Percentiles rank a stretch among this genome's conserved stretches.
phyloP scores from a whole-genome alignment of 2,888 invertebrate species.

The Podotricha telesiphe region DNA sequence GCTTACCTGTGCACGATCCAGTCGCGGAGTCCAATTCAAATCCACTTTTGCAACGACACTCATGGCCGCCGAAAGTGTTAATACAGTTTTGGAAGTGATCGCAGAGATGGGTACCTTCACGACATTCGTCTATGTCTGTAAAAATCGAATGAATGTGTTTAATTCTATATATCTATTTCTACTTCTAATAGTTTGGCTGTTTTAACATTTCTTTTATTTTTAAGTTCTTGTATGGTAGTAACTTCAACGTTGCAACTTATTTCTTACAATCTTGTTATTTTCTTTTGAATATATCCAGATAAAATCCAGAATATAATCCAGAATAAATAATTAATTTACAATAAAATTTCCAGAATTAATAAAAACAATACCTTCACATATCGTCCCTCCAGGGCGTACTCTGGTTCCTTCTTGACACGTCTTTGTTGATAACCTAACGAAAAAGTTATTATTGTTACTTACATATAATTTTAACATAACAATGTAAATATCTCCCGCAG shows the following conservation, averaged over 20 bases:
- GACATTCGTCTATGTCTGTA: slow-evolving; percentile 94
- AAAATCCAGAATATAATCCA: no score
- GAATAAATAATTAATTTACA: no score
- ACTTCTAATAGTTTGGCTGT: no score
- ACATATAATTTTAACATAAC: neutral
- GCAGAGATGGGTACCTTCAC: slow-evolving; percentile 74
- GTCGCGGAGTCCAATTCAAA: slow-evolving; percentile 69
- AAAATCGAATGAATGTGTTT: neutral
- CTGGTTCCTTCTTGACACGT: slow-evolving; percentile 85
- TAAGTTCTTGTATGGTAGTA: no score
- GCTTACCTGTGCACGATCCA: slow-evolving; percentile 73
- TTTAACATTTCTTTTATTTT: no score
- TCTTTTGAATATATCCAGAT: no score
- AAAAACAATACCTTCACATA: slow-evolving; percentile 83
- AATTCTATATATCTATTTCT: no score
- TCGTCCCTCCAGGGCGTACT: slow-evolving; percentile 75
- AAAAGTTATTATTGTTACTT: neutral
- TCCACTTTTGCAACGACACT: slow-evolving; percentile 78
- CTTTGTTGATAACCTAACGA: slow-evolving; percentile 57
- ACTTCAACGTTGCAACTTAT: no score
- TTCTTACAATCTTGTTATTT: no score
- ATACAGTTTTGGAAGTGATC: slow-evolving; percentile 79
- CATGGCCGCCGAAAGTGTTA: slow-evolving; percentile 78
- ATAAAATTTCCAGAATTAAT: no score
- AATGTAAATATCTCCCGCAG: neutral